These are phyloP conservation scores for Wiebesia pumilae DNA, from an alignment of 1,140 invertebrate species.

Conservation along the genomic window DNA sequence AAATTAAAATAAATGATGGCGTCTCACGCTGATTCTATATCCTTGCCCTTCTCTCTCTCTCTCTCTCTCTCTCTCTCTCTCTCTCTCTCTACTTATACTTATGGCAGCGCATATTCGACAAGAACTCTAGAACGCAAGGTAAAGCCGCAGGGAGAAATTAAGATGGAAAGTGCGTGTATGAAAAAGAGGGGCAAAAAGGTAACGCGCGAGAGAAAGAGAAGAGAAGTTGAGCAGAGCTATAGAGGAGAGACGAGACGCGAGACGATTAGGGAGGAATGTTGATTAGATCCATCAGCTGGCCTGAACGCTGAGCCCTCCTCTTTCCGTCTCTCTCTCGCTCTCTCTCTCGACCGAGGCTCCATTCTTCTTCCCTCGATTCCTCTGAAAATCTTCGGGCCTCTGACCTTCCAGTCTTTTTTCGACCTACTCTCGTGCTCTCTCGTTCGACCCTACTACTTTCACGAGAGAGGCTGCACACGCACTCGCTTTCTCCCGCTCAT, in stretches of 20 bases:
- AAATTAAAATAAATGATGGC: slow-evolving; percentile 68
- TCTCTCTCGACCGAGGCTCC: slow-evolving; percentile 24
- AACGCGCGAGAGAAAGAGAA: slow-evolving; percentile 25
- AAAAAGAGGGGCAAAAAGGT: slow-evolving; percentile 49
- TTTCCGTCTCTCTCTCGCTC: background rate
- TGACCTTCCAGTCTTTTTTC: slow-evolving; percentile 39
- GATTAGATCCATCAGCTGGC: slow-evolving; percentile 74
- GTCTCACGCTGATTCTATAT: background rate
- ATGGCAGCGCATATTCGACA: background rate
- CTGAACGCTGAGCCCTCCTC: background rate
- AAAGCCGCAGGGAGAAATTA: slow-evolving; percentile 43
- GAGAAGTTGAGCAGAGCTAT: background rate
- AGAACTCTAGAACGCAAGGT: slow-evolving; percentile 22
- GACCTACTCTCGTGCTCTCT: slow-evolving; percentile 13
- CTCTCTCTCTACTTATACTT: background rate
- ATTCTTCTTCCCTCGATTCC: background rate
- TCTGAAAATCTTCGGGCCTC: slow-evolving; percentile 43
- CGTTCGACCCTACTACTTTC: background rate
- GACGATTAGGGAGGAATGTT: slow-evolving; percentile 69
- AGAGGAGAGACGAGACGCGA: slow-evolving; percentile 50
- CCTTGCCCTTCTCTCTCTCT: background rate
- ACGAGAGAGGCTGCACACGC: background rate
- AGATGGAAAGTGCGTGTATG: slow-evolving; percentile 46
- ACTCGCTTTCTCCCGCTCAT: slow-evolving; percentile 7
- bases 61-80: background rate